Evolutionary conservation across 30 jellyfish, hydroid and myxozoan genomes (phyloP).

Genomic region (Clytia hemisphaerica): DNA sequence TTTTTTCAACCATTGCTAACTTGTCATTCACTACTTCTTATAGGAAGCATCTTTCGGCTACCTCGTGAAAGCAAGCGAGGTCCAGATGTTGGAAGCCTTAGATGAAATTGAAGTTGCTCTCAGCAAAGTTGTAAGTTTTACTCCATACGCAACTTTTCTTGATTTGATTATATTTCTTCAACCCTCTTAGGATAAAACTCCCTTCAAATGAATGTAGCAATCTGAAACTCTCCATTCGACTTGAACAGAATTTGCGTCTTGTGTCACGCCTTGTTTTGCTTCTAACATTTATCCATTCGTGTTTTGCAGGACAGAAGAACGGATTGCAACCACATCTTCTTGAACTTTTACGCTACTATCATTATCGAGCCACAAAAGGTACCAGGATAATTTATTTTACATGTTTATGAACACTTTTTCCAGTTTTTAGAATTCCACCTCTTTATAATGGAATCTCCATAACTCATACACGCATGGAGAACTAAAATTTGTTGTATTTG

Average conservation of each 20-base stretch:
- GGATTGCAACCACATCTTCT: constrained; percentile 77
- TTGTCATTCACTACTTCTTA: not conserved
- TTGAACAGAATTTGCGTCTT: too few relatives aligned
- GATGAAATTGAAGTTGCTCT: constrained; percentile 79
- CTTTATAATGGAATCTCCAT: too few relatives aligned
- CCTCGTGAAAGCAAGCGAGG: constrained; percentile 81
- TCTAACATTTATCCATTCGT: not conserved
- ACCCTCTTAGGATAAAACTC: too few relatives aligned
- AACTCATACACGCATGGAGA: not conserved
- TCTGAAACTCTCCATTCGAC: too few relatives aligned
- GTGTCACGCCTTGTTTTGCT: too few relatives aligned
- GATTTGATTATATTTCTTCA: too few relatives aligned
- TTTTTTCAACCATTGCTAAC: not conserved
- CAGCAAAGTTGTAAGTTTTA: constrained; percentile 61
- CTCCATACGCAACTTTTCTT: not conserved
- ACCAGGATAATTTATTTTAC: too few relatives aligned
- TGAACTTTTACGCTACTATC: constrained; percentile 86
- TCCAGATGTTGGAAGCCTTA: constrained; percentile 74
- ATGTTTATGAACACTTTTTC: too few relatives aligned
- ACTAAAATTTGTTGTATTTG: not conserved
- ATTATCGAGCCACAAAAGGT: constrained; percentile 90
- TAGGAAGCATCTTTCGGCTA: constrained; percentile 91
- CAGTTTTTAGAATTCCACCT: too few relatives aligned
- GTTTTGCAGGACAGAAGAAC: constrained; percentile 63
- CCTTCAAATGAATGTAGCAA: too few relatives aligned